Evolutionary conservation across 2,797 vertebrate species (phyloP), one percentile per base, ranked within the genome.

Genomic region (Molothrus ater): DNA sequence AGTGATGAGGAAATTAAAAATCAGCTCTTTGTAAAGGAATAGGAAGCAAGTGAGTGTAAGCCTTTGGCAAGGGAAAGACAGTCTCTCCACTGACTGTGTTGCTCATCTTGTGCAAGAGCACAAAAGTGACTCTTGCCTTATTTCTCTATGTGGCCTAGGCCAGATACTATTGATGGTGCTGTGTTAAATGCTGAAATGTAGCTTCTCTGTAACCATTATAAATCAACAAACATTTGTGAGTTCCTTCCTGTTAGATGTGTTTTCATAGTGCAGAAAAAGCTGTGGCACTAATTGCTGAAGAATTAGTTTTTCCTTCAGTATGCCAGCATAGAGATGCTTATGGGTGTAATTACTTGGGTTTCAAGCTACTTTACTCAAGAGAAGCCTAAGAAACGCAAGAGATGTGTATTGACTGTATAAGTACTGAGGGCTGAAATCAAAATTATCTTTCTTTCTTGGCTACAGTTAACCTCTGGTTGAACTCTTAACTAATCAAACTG

Each of bases 381-480:
- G 43, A 81, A 73, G 19, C 8, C 38, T 43, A 45, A 48, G 60
- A 43, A 91, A 59, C 38, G 26, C 20, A 60, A 40, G 71, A 53
- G 19, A 53, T 51, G 7, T 26, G 10, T 63, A 56, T 66, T 71
- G 45, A 45, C 54, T 80, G 32, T 76, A 16, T 32, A 18, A 50
- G 50, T 86, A 66, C 34, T 47, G 56, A 34, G 36, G 54, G 8
- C 53, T 74, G 38, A 79, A 91, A 93, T 60, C 31, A 86, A 84
- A 91, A 68, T 48, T 8, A 1, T 29, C 43, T 75, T 59, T 66
- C 64, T 51, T 84, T 69, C 51, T 56, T 81, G 18, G 43, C 82
- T 93, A 79, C 42, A 57, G 61, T 83, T 94, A 92, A 96, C 80
- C 78, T 96, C 51, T 63, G 28, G 9, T 70, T 93, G 86, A 96